phyloP scores from a whole-genome alignment of 92 coral and sea anemone genomes.

The Epizoanthus scotinus region DNA sequence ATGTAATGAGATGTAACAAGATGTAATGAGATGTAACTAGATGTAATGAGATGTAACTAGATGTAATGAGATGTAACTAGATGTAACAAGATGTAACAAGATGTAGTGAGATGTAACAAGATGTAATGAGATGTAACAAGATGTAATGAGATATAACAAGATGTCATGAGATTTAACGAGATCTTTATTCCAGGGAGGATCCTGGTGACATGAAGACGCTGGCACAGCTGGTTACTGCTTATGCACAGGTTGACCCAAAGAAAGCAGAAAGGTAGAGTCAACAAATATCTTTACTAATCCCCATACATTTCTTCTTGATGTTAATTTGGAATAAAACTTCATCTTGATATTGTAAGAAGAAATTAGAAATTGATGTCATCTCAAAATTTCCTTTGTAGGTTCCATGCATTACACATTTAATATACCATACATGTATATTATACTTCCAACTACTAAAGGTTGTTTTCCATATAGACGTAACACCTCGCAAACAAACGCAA shows the following conservation, averaged over 20 bases:
- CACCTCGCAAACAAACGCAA: too few relatives aligned
- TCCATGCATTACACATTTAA: too few relatives aligned
- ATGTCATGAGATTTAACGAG: conserved; percentile 1
- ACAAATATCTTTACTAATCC: neutral
- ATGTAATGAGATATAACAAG: neutral
- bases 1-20: conserved; percentile 8
- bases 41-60: conserved; percentile 6
- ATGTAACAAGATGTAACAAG: conserved; percentile 5
- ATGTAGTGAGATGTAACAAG: conserved; percentile 2
- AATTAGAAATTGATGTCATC: too few relatives aligned
- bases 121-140: neutral
- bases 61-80: conserved; percentile 8
- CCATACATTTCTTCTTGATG: neutral
- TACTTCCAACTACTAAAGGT: too few relatives aligned
- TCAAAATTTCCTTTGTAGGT: too few relatives aligned
- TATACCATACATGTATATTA: too few relatives aligned
- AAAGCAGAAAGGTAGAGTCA: conserved; percentile 94
- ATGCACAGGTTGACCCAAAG: conserved; percentile 84
- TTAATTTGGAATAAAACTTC: too few relatives aligned
- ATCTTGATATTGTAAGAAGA: too few relatives aligned
- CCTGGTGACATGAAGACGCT: conserved; percentile 89
- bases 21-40: conserved; percentile 1
- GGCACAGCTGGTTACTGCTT: conserved; percentile 94
- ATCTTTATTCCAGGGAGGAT: conserved; percentile 72
- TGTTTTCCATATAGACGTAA: too few relatives aligned